Evolutionary conservation across 2,888 invertebrate species (phyloP).

Genomic region (Agonopterix arenella): DNA sequence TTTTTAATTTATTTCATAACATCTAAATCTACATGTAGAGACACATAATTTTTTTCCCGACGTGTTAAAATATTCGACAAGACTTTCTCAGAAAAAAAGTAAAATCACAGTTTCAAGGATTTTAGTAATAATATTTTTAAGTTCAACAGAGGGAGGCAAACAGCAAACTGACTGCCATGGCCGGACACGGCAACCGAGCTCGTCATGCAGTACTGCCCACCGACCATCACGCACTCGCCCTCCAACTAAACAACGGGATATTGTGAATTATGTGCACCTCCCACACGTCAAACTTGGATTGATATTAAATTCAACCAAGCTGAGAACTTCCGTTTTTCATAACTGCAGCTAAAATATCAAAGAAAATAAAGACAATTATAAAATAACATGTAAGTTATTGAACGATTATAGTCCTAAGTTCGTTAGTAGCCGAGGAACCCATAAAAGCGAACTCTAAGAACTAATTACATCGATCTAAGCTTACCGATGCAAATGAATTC

Average conservation of each 20-base stretch:
- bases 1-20: too few relatives aligned
- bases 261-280: slow-evolving; percentile 65
- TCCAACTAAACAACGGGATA: slow-evolving; percentile 57
- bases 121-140: neutral
- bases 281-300: slow-evolving; percentile 28
- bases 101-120: neutral
- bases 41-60: too few relatives aligned
- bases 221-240: slow-evolving; percentile 49
- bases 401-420: too few relatives aligned
- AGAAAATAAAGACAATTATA: too few relatives aligned
- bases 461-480: slow-evolving; percentile 12
- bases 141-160: slow-evolving; percentile 30
- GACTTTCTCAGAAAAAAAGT: neutral
- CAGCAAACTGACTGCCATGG: slow-evolving; percentile 30
- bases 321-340: neutral
- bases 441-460: slow-evolving; percentile 16
- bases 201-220: slow-evolving; percentile 51
- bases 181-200: slow-evolving; percentile 29
- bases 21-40: too few relatives aligned
- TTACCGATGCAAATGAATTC: neutral
- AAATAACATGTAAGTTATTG: too few relatives aligned
- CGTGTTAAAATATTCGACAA: too few relatives aligned
- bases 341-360: neutral
- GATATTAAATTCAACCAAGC: neutral
- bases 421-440: slow-evolving; percentile 25